Base-by-base conservation (phyloP, 2,113 vertebrate genomes). In the Bathybates hornii region DNA sequence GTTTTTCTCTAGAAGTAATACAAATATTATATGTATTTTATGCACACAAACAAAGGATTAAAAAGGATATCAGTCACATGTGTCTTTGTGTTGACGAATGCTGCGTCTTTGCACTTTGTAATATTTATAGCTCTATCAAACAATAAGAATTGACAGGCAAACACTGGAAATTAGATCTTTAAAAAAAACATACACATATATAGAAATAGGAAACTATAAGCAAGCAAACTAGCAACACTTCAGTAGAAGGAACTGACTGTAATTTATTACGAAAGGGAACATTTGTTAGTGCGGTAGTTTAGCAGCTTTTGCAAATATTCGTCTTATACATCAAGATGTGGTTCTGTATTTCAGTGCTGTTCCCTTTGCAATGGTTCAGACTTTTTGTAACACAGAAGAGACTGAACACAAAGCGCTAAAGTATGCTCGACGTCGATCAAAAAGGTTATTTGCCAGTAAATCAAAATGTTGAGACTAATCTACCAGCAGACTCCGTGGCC, bases 1-100 rank as follows among this genome's bases (percentile, higher is more conserved):
- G 10, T 78, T 52, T 50, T 78, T 78, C 45, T 78, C 73, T 34
- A n/a, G 10, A 34, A 52, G 73, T 2, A 52, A 32, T 52, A 52
- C n/a, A 50, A 78, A 32, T n/a, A 78, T 78, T 32, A 19, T 52
- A 78, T 50, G 71, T n/a, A 32, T 29, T 78, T 50, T 32, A 50
- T 78, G 24, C 27, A 48, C 43, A 2, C 6, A 50, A 73, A 73
- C 38, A 45, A 78, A 52, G 45, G 45, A 78, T 50, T 78, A n/a
- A 78, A 34, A 78, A 13, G 24, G 43, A 78, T 32, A 50, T 6
- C 6, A 78, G 16, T 78, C 71, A 50, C 27, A 45, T 45, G 16
- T 34, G 45, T 52, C 73, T 78, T 2, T 52, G 68, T 52, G 73
- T 50, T 0, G 14, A 32, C 1, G 24, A 76, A 76, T 50, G 73